Conservation (phyloP, 2,797 vertebrate genomes). For the Helostoma temminkii region DNA sequence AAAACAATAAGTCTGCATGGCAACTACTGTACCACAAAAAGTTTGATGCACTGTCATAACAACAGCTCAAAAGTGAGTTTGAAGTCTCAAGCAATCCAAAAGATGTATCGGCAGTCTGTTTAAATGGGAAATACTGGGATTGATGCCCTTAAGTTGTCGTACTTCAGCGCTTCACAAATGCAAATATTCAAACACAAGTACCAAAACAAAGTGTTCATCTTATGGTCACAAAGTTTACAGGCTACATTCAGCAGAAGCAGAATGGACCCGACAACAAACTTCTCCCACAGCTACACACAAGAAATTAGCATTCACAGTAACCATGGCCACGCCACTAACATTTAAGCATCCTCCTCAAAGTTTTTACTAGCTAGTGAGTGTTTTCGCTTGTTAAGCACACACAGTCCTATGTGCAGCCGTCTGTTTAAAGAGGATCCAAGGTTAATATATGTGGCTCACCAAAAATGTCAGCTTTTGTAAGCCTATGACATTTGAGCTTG, state of each 20-base stretch:
- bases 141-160: slow-evolving; percentile 1
- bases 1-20: slow-evolving; percentile 50
- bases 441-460: slow-evolving; percentile 36
- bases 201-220: too few relatives aligned
- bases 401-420: neutral
- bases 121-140: neutral
- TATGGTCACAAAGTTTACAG: slow-evolving; percentile 6
- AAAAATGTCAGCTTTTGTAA: slow-evolving; percentile 81
- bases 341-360: slow-evolving; percentile 68
- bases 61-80: slow-evolving; percentile 9
- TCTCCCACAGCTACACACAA: slow-evolving; percentile 79
- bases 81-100: slow-evolving; percentile 22
- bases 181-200: neutral
- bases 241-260: too few relatives aligned
- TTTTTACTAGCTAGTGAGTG: slow-evolving; percentile 43
- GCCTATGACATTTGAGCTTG: slow-evolving; percentile 76
- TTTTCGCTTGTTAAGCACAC: neutral
- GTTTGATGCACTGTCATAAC: slow-evolving; percentile 16
- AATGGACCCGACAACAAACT: too few relatives aligned
- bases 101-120: slow-evolving; percentile 5
- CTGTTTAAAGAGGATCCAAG: slow-evolving; percentile 43
- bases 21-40: slow-evolving; percentile 28
- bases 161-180: slow-evolving; percentile 4
- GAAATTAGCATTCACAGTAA: slow-evolving; percentile 84
- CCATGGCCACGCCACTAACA: slow-evolving; percentile 80